Base-by-base conservation (phyloP, 2,888 invertebrate species). In the Amphimallon solstitiale region DNA sequence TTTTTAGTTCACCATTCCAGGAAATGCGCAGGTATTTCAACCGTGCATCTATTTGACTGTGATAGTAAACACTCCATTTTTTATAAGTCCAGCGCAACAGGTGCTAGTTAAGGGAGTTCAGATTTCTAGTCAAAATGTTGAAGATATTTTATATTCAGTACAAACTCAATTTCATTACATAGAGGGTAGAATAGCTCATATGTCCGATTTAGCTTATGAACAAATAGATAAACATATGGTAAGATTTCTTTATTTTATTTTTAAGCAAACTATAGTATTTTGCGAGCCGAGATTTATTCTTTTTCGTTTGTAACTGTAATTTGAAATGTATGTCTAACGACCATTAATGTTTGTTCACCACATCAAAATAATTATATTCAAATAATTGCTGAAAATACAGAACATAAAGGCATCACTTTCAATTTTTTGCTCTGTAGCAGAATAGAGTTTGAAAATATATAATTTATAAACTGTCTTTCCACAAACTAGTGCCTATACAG, bases 51-150 rank as follows among this genome's bases (percentile, higher is more conserved):
- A 88, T 81, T 84, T 92, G 51, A 91, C 92, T 69, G 89, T 93
- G 74, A 89, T 92, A 78, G 91, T 89, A 4, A 91, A 92, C 80
- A 90, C 90, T 10, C 92, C 92, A 60, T 90, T 92, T 81, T 87
- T 90, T 74, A 86, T 87, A 69, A 89, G 87, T 73, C 87, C 88
- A 23, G 88, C 89, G 17, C 91, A 91, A 78, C 90, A 91, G 85
- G 90, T 91, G 56, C 80, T 91, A 73, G 86, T 89, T 29, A 90
- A 91, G 80, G 91, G 92, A 49, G 88, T 90, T 81, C 82, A 87
- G 68, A 82, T 91, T 62, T 88, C 87, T 45, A 77, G 80, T 59
- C 81, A 83, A 65, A 91, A 90, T 79, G 80, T 91, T 49, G 82
- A 83, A 52, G 81, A 83, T 63, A 85, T 91, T 64, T 81, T 91